phyloP scores from a whole-genome alignment of 1,140 invertebrate species.

The Protaetia brevitarsis region DNA sequence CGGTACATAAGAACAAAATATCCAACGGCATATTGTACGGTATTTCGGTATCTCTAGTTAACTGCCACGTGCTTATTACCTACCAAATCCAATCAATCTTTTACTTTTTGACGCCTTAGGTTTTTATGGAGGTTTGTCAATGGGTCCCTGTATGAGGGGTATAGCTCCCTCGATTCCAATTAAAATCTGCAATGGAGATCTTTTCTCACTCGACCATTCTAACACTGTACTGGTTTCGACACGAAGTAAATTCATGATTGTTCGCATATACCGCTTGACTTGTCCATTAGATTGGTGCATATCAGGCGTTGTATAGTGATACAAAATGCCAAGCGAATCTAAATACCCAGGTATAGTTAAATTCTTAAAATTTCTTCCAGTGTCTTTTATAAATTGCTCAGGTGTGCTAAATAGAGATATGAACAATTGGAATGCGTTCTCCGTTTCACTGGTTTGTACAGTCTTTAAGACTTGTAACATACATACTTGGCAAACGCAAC shows the following conservation, averaged over 20 bases:
- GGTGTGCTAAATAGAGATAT: background rate
- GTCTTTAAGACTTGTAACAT: conserved; percentile 15
- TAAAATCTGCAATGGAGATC: background rate
- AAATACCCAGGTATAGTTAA: background rate
- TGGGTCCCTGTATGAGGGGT: background rate
- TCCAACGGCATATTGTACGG: background rate
- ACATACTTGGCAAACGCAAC: background rate
- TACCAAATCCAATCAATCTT: background rate
- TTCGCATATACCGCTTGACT: conserved; percentile 39
- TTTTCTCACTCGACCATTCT: background rate
- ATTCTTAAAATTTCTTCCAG: background rate
- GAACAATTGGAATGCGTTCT: background rate
- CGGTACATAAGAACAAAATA: background rate
- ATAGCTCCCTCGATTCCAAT: background rate
- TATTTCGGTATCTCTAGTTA: background rate
- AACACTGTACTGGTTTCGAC: conserved; percentile 24
- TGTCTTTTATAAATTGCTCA: background rate
- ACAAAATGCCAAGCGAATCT: background rate
- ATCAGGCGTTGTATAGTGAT: conserved; percentile 29
- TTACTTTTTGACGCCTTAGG: background rate
- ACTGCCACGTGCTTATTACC: too few relatives aligned
- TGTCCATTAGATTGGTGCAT: conserved; percentile 41
- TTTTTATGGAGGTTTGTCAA: background rate
- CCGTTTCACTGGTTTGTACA: conserved; percentile 5
- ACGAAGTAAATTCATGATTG: conserved; percentile 33